Evolutionary conservation across 2,113 vertebrate genomes (phyloP).

Genomic region (Sinocyclocheilus anshuiensis): DNA sequence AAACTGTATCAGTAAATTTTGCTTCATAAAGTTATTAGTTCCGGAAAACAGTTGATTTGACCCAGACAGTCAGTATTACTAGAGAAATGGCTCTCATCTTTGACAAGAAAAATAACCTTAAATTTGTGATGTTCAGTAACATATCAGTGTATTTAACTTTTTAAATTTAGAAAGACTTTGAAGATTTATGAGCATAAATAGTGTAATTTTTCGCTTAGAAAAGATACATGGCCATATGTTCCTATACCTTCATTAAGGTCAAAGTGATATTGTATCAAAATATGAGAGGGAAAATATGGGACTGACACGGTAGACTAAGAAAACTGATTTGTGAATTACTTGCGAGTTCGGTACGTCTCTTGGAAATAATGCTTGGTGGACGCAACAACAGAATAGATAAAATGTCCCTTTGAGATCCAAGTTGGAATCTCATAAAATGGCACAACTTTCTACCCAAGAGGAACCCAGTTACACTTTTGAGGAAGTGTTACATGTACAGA

Average conservation of each 20-base stretch:
- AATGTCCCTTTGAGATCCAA: conserved; percentile 9
- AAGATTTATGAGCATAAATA: neutral
- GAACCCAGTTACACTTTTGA: neutral
- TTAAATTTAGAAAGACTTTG: too few species aligned
- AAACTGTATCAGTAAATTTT: too few species aligned
- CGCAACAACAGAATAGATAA: conserved; percentile 10
- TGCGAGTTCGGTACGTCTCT: neutral
- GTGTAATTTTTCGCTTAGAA: neutral
- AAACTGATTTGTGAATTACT: neutral
- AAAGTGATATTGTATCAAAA: neutral
- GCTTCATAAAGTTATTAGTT: too few species aligned
- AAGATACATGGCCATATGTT: neutral
- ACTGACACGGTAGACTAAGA: neutral
- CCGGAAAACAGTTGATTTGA: too few species aligned
- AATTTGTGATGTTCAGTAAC: neutral
- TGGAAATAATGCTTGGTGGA: neutral
- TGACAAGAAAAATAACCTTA: neutral
- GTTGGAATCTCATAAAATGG: conserved; percentile 5
- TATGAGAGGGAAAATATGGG: too few species aligned
- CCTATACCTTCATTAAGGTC: neutral
- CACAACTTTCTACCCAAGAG: neutral
- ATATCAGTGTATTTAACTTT: neutral
- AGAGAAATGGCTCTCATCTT: neutral
- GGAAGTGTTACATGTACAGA: neutral
- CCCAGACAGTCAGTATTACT: neutral